A percentile compares a stretch with the other conserved stretches of the same genome.
Conservation (phyloP, 2,113 vertebrate species). For the Mandrillus leucophaeus region DNA sequence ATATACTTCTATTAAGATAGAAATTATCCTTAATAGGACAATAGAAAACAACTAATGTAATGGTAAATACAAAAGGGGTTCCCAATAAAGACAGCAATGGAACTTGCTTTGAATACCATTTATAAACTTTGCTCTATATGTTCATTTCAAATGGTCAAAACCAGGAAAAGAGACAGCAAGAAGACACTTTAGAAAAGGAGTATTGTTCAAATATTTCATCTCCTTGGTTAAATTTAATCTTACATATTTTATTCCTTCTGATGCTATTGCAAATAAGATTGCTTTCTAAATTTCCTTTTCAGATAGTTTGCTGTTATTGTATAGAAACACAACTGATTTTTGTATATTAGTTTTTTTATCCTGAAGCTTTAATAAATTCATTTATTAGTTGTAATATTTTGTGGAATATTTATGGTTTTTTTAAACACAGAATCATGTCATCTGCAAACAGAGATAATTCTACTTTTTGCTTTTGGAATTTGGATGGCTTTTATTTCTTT, state of each 20-base stretch:
- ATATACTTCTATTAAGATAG: background rate
- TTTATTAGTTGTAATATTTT: background rate
- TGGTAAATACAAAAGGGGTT: background rate
- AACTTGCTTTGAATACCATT: background rate
- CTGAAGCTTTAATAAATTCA: background rate
- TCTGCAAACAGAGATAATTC: background rate
- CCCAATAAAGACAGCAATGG: background rate
- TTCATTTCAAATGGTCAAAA: background rate
- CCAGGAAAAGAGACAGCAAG: background rate
- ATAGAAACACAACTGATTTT: background rate
- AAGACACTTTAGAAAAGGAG: background rate
- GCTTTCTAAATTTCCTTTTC: background rate
- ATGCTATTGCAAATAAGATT: background rate
- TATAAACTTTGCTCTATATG: background rate
- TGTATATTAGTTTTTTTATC: background rate
- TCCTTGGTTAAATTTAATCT: background rate
- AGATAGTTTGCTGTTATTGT: background rate
- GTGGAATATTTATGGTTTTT: background rate
- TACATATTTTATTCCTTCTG: background rate
- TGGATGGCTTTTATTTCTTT: background rate
- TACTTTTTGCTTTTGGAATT: background rate
- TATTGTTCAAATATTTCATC: background rate
- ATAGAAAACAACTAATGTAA: background rate
- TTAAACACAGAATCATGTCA: background rate
- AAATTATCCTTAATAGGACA: background rate